Percentiles rank a stretch among this genome's conserved stretches.
Evolutionary conservation across 2,797 vertebrate species (phyloP).

Genomic region (Microhierax caerulescens): DNA sequence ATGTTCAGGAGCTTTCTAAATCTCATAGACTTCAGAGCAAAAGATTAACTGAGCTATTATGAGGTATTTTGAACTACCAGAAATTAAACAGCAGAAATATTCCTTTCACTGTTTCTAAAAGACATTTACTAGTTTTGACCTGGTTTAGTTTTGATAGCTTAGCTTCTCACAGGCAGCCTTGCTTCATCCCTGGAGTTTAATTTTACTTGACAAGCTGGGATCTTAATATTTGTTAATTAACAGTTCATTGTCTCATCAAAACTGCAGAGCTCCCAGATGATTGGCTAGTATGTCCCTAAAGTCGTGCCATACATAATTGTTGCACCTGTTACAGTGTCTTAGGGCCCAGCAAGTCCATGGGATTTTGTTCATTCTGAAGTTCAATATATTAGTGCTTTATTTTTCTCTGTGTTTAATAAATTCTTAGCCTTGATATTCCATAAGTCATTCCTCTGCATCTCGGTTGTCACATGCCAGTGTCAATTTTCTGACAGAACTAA

Average conservation of each 20-base stretch:
- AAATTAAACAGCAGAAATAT: not conserved
- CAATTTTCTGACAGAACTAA: not conserved
- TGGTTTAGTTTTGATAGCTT: slow-evolving; percentile 3
- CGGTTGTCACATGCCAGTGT: not conserved
- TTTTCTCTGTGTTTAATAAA: not conserved
- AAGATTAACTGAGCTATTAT: not conserved
- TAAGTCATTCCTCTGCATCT: not conserved
- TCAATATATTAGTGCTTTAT: not conserved
- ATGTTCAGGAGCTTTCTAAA: not conserved
- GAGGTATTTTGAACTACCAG: not conserved
- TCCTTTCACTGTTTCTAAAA: not conserved
- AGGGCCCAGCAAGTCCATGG: not conserved
- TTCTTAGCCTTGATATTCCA: not conserved
- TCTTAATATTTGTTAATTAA: slow-evolving; percentile 62
- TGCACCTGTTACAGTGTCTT: slow-evolving; percentile 3
- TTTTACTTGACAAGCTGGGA: slow-evolving; percentile 44
- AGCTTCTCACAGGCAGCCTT: not conserved
- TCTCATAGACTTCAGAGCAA: not conserved
- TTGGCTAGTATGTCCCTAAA: not conserved
- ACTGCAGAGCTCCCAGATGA: not conserved
- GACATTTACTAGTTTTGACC: not conserved
- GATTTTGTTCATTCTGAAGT: not conserved
- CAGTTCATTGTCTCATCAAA: slow-evolving; percentile 18
- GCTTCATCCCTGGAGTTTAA: slow-evolving; percentile 34
- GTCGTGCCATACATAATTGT: slow-evolving; percentile 28